Base-by-base conservation (phyloP, 2,113 vertebrate genomes). In the Cynocephalus volans region DNA sequence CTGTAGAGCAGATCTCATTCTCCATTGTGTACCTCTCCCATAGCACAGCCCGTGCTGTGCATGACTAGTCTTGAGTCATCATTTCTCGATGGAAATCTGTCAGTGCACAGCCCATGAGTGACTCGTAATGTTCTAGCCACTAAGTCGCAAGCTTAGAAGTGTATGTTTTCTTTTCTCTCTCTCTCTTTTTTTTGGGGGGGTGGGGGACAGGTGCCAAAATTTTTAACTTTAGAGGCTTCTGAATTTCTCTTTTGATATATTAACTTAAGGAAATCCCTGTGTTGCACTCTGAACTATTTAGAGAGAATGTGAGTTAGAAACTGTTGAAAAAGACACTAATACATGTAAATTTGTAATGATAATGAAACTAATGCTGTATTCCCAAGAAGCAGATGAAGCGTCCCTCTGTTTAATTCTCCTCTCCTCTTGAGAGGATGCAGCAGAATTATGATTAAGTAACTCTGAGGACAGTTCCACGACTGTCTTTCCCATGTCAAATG, bases 331-430 rank as follows among this genome's bases (percentile, higher is more conserved):
- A 88, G 85, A 69, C 86, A 60, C 62, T 60, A 83, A 96, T 96
- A 84, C 86, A 76, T 92, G 75, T 64, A 69, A 28, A 95, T 95
- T 69, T 96, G 95, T 60, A 87, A 82, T 95, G 50, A 67, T 80
- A 93, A 96, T 89, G 93, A 92, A 87, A 94, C 93, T 93, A 82
- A 95, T 97, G 95, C 87, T 72, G n/a, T 88, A 93, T 96, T 80
- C 96, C 93, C 90, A 85, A 97, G 97, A 56, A 70, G 88, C 88
- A 97, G 89, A 84, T 90, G 96, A 97, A 52, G 97, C 45, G 83
- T 79, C 96, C 48, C 79, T 98, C 97, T 97, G 97, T 90, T 97
- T 93, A 89, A 56, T 41, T 65, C 12, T 80, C 76, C 41, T 93
- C 62, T 96, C 77, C 26, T 97, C 88, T 87, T 96, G 52, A 92